A percentile compares a stretch with the other conserved stretches of the same genome.
Conservation (phyloP, 2,113 vertebrate genomes). For the Telmatochromis brachygnathus region DNA sequence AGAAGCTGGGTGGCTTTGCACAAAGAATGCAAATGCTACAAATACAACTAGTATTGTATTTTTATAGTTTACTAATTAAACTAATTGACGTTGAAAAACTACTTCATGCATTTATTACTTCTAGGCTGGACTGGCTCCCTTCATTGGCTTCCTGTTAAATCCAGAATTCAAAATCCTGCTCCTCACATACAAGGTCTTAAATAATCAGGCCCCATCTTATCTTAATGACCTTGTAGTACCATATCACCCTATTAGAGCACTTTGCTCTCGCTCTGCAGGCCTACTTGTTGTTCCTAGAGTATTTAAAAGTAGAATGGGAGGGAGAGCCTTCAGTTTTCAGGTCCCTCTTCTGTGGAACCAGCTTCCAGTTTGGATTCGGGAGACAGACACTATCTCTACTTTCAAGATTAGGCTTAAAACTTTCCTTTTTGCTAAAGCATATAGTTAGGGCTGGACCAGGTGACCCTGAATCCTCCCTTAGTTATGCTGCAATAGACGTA, state of each 20-base stretch:
- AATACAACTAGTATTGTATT: neutral
- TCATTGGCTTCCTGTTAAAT: neutral
- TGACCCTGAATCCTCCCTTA: no score
- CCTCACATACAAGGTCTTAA: neutral
- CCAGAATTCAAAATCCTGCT: neutral
- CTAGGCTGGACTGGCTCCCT: rapidly evolving
- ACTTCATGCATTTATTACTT: neutral
- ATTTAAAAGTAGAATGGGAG: neutral
- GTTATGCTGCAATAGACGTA: no score
- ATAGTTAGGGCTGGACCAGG: no score
- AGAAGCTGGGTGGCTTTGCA: neutral
- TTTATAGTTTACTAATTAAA: neutral
- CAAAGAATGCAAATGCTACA: rapidly evolving
- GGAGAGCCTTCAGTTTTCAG: rapidly evolving
- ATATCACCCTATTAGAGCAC: neutral
- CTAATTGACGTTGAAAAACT: neutral
- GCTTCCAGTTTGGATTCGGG: rapidly evolving
- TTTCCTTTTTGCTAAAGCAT: neutral
- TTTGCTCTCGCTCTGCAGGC: rapidly evolving
- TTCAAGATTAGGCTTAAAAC: neutral
- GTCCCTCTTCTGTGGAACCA: neutral
- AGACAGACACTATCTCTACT: neutral
- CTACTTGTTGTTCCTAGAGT: rapidly evolving
- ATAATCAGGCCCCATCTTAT: neutral
- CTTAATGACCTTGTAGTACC: neutral